These are phyloP conservation scores for Miltochrista miniata DNA, from an alignment of 2,888 invertebrate species.

Conservation along the genomic window DNA sequence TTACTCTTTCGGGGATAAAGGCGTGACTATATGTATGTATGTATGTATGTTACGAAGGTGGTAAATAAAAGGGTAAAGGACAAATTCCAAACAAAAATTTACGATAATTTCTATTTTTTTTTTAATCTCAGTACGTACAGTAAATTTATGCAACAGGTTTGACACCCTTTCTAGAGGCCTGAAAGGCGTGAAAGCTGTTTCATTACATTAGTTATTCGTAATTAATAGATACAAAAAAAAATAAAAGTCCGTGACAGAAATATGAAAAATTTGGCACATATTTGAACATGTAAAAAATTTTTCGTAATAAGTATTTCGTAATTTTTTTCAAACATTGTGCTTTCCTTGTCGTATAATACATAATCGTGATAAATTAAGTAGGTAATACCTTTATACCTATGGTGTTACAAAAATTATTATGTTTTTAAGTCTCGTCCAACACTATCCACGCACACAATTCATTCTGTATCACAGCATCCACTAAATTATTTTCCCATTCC, in stretches of 20 bases:
- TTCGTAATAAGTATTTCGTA: too few relatives aligned
- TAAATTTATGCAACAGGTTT: constrained; percentile 76
- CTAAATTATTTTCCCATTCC: constrained; percentile 55
- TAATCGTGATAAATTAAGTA: neutral
- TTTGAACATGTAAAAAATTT: too few relatives aligned
- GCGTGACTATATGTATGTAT: too few relatives aligned
- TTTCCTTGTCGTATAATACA: too few relatives aligned
- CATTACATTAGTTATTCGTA: constrained; percentile 51
- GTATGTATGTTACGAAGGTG: too few relatives aligned
- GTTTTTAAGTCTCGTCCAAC: constrained; percentile 34
- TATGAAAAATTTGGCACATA: constrained; percentile 45
- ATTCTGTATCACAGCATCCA: constrained; percentile 77
- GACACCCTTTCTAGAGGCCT: constrained; percentile 71
- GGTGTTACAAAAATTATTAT: too few relatives aligned
- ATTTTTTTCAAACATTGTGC: too few relatives aligned
- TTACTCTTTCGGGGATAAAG: too few relatives aligned
- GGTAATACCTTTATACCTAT: too few relatives aligned
- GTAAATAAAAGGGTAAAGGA: too few relatives aligned
- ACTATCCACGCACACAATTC: constrained; percentile 53
- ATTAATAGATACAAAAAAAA: neutral
- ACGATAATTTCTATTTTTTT: constrained; percentile 77
- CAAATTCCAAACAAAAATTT: constrained; percentile 33
- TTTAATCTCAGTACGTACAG: constrained; percentile 67
- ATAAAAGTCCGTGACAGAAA: too few relatives aligned
- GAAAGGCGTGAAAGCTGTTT: constrained; percentile 76